Conservation (phyloP, 1,140 invertebrate species). For the Triops longicaudatus region DNA sequence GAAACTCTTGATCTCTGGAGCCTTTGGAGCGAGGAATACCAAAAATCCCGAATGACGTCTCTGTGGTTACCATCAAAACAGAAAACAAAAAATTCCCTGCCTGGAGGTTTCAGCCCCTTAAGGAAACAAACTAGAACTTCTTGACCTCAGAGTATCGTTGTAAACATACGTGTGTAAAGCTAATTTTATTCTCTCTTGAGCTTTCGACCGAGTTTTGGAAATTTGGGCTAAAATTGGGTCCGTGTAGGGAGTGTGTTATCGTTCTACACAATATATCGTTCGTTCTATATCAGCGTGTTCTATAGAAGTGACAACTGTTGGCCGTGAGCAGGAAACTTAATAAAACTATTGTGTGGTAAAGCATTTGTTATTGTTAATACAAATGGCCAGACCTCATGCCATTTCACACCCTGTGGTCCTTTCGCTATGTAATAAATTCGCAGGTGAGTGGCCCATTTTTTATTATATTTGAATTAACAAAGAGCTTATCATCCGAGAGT, state of each 20-base stretch:
- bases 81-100: no score
- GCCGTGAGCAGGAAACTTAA: neutral
- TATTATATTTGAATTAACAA: neutral
- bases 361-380: neutral
- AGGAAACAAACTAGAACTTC: no score
- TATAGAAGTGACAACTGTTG: neutral
- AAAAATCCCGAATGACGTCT: no score
- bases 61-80: no score
- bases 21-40: no score
- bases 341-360: neutral
- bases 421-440: neutral
- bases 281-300: no score
- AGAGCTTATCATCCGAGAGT: neutral
- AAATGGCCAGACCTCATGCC: neutral
- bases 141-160: no score
- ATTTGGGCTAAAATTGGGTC: neutral
- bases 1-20: no score
- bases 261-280: no score
- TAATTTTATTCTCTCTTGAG: neutral
- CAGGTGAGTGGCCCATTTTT: neutral
- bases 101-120: no score
- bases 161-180: no score
- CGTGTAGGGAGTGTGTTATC: neutral
- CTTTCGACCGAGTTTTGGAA: neutral
- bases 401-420: neutral